Evolutionary conservation across 2,888 invertebrate genomes (phyloP).

Genomic region (Drosophila rubida): DNA sequence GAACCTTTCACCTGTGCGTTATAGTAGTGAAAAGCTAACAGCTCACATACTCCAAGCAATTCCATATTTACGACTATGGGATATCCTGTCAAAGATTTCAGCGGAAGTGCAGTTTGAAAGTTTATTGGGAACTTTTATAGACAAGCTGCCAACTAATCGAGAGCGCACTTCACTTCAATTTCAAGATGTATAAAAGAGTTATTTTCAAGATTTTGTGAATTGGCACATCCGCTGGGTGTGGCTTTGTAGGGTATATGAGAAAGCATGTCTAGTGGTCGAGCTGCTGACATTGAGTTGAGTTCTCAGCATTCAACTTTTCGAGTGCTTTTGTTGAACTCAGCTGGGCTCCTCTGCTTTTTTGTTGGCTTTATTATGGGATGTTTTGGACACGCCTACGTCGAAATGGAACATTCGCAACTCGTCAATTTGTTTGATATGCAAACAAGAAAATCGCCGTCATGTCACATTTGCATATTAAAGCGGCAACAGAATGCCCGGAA

Average conservation of each 20-base stretch:
- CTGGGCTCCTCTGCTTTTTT: not conserved
- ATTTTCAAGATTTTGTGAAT: not conserved
- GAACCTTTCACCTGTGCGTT: conserved; percentile 42
- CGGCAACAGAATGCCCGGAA: conserved; percentile 14
- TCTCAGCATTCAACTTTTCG: conserved; percentile 20
- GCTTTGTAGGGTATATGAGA: conserved; percentile 28
- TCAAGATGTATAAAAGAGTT: too few species aligned
- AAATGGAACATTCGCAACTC: conserved; percentile 36
- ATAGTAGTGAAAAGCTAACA: conserved; percentile 51
- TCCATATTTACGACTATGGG: not conserved
- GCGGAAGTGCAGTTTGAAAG: not conserved
- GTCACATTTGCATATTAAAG: conserved; percentile 57
- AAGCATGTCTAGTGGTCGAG: conserved; percentile 48
- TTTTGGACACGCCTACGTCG: conserved; percentile 16
- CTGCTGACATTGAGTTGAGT: conserved; percentile 43
- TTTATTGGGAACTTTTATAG: not conserved
- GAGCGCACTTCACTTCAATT: too few species aligned
- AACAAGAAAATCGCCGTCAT: conserved; percentile 50
- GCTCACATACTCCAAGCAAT: conserved; percentile 5
- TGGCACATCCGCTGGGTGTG: conserved; percentile 10
- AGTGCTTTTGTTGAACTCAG: conserved; percentile 48
- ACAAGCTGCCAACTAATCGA: not conserved
- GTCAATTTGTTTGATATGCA: conserved; percentile 56
- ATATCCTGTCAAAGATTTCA: conserved; percentile 29
- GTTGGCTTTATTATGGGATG: not conserved